Percentiles rank a stretch among this genome's conserved stretches.
Evolutionary conservation across 2,797 vertebrate genomes (phyloP).

Genomic region (Tiaroga cobitis): DNA sequence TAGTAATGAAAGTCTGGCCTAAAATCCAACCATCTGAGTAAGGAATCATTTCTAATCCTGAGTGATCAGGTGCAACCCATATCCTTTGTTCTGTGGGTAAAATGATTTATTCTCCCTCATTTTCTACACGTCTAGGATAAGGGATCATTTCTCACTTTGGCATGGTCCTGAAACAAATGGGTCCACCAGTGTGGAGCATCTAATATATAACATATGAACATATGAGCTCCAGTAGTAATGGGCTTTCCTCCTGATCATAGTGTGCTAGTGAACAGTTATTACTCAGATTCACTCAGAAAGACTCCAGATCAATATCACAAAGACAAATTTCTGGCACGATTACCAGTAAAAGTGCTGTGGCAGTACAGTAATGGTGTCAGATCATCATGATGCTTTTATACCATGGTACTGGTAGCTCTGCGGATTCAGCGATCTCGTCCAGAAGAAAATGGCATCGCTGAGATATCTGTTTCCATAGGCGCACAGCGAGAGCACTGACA

Average conservation of each 20-base stretch:
- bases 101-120: slow-evolving; percentile 6
- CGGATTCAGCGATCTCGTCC: too few relatives aligned
- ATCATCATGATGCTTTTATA: background rate
- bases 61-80: slow-evolving; percentile 24
- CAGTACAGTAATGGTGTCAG: background rate
- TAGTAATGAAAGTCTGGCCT: background rate
- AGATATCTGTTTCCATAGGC: too few relatives aligned
- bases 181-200: slow-evolving; percentile 44
- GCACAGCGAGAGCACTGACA: too few relatives aligned
- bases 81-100: slow-evolving; percentile 2
- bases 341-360: background rate
- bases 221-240: slow-evolving; percentile 36
- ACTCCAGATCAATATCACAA: background rate
- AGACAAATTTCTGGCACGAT: background rate
- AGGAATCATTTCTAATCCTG: background rate
- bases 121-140: slow-evolving; percentile 35
- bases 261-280: background rate
- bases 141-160: slow-evolving; percentile 42
- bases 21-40: slow-evolving; percentile 7
- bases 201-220: slow-evolving; percentile 16
- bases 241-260: slow-evolving; percentile 28
- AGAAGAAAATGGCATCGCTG: too few relatives aligned
- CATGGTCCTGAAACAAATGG: slow-evolving; percentile 57
- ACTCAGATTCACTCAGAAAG: slow-evolving; percentile 17
- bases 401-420: background rate